Evolutionary conservation across 2,113 vertebrate genomes (phyloP), one percentile per base, ranked within the genome.

Genomic region (Peromyscus leucopus): DNA sequence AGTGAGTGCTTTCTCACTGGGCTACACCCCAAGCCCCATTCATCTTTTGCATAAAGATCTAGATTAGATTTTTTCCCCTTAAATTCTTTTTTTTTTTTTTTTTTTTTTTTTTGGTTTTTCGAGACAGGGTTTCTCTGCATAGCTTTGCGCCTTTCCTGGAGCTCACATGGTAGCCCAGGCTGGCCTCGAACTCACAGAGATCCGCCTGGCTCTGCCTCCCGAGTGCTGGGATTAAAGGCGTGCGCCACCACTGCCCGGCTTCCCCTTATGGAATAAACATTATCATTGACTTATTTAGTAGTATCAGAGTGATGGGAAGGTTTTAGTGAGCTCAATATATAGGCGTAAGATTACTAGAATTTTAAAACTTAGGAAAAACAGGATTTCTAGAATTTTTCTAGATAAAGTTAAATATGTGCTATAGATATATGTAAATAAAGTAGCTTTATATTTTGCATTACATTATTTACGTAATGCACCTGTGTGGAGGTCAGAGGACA

Each of bases 381-480:
- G 51, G 2, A 33, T 85, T 94, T 97, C 69, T 89, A n/a, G 80
- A 86, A 75, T 82, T 2, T 92, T 95, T 82, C n/a, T 88, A 93
- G 79, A 61, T 74, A 80, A 97, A 39, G 22, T 55, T 85, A 71
- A 57, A 39, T 8, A 91, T n/a, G 26, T 51, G 46, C 21, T 72
- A 1, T 95, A 48, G 83, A 82, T 93, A 24, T 83, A 31, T 89
- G 4, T 94, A 93, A 85, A 67, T 85, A 63, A 91, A 65, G 42
- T 76, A 90, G 15, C 65, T 88, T 87, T 69, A 46, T 26, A 86
- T 36, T 86, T 86, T 67, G 59, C 7, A 48, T 86, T 28, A 0
- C 19, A 48, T 65, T 86, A 46, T 65, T 65, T 48, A 31, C 7
- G 10, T 85, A 39, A 15, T 46, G 8, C 26, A 33, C 26, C 12